Conservation (phyloP, 2,888 invertebrate genomes). For the Thymelicus sylvestris region DNA sequence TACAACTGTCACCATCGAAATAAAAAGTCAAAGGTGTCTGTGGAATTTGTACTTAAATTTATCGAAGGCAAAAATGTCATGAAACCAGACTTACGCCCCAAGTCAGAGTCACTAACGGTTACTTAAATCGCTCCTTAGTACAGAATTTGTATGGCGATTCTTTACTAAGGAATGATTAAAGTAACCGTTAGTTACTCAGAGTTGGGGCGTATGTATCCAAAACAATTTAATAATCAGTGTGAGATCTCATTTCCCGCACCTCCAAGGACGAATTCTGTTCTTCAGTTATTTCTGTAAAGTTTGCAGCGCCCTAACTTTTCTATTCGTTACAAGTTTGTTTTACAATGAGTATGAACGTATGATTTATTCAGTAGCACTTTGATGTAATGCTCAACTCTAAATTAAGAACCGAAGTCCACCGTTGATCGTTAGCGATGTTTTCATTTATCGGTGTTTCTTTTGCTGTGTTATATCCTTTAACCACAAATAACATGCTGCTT, state of each 20-base stretch:
- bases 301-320: constrained; percentile 34
- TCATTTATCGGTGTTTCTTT: background rate
- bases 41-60: no score
- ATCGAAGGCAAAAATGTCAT: no score
- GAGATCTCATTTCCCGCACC: constrained; percentile 51
- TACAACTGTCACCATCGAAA: no score
- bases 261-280: constrained; percentile 47
- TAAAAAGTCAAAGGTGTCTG: no score
- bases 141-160: no score
- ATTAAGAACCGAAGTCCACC: background rate
- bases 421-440: background rate
- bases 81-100: no score
- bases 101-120: no score
- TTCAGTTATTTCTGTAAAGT: constrained; percentile 36
- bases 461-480: no score
- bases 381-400: constrained; percentile 28
- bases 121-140: no score
- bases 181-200: no score
- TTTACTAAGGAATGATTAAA: no score
- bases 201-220: background rate
- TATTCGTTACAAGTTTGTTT: constrained; percentile 38
- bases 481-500: no score
- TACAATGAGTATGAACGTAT: constrained; percentile 38
- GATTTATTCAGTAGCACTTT: constrained; percentile 39
- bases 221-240: constrained; percentile 41